phyloP scores from a whole-genome alignment of 2,888 invertebrate genomes.

The Agrotis segetum region DNA sequence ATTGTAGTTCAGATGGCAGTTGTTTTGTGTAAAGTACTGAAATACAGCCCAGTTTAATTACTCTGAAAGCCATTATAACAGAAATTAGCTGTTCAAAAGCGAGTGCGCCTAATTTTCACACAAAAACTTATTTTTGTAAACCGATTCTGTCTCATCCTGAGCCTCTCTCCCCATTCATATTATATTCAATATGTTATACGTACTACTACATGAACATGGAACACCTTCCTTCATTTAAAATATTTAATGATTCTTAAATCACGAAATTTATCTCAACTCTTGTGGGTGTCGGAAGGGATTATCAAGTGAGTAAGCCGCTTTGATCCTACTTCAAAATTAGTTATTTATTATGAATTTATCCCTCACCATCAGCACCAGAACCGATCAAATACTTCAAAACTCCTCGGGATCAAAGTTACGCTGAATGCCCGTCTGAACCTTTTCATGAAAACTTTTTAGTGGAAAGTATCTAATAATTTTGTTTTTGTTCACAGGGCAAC shows the following conservation, averaged over 20 bases:
- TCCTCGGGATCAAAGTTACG: constrained; percentile 31
- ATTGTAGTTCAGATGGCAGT: not conserved
- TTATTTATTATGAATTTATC: constrained; percentile 9
- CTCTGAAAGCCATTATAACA: not conserved
- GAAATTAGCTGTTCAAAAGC: not conserved
- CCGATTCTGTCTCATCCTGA: too few relatives aligned
- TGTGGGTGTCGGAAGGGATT: constrained; percentile 3
- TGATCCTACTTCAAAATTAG: constrained; percentile 25
- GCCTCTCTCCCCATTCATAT: too few relatives aligned
- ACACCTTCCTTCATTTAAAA: not conserved
- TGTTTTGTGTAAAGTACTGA: not conserved
- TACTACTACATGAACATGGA: too few relatives aligned
- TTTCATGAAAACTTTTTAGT: constrained; percentile 29
- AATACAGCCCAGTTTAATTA: not conserved
- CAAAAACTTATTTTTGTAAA: too few relatives aligned
- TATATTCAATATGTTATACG: too few relatives aligned
- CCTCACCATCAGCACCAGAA: not conserved
- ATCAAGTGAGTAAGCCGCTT: constrained; percentile 3
- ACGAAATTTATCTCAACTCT: constrained; percentile 19
- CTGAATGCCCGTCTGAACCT: constrained; percentile 17
- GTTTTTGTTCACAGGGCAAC: constrained; percentile 90
- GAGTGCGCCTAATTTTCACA: too few relatives aligned
- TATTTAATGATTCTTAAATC: constrained; percentile 3
- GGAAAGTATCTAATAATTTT: constrained; percentile 56
- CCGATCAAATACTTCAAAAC: constrained; percentile 27